Conservation (phyloP, 2,113 vertebrate genomes). For the Pleuronectes platessa region DNA sequence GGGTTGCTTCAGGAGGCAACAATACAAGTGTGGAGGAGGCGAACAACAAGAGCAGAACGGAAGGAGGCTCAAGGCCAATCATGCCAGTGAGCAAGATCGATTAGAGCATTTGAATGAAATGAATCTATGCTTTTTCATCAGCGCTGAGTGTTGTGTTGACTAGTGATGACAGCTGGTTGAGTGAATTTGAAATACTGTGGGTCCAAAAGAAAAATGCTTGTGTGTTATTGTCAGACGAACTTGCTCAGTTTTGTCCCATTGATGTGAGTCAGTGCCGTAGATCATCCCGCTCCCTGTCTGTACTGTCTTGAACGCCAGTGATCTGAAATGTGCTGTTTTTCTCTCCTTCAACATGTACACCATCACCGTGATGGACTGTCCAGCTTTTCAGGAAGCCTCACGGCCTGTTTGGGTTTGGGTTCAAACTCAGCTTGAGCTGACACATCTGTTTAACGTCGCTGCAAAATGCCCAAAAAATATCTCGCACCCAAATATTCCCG, state of each 20-base stretch:
- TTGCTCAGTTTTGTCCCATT: neutral
- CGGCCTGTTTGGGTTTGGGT: neutral
- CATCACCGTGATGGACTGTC: neutral
- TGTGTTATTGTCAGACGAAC: neutral
- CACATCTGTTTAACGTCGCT: neutral
- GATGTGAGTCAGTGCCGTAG: neutral
- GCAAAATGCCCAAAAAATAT: neutral
- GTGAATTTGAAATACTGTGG: too few relatives aligned
- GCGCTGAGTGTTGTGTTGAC: neutral
- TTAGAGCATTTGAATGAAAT: neutral
- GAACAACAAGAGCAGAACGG: constrained; percentile 19
- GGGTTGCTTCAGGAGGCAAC: neutral
- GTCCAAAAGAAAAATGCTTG: neutral
- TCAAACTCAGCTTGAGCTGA: neutral
- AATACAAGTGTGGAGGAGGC: neutral
- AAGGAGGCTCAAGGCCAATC: constrained; percentile 28
- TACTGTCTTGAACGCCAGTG: neutral
- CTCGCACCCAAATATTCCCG: too few relatives aligned
- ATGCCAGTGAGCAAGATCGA: constrained; percentile 55
- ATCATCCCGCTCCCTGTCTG: neutral
- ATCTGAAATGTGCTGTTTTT: neutral
- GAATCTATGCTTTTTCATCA: neutral
- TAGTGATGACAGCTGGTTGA: neutral
- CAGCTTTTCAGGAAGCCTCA: neutral
- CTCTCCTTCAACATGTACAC: neutral